A percentile compares a stretch with the other conserved stretches of the same genome.
Conservation (phyloP, 23 tunicate genomes). For the Styela clava region DNA sequence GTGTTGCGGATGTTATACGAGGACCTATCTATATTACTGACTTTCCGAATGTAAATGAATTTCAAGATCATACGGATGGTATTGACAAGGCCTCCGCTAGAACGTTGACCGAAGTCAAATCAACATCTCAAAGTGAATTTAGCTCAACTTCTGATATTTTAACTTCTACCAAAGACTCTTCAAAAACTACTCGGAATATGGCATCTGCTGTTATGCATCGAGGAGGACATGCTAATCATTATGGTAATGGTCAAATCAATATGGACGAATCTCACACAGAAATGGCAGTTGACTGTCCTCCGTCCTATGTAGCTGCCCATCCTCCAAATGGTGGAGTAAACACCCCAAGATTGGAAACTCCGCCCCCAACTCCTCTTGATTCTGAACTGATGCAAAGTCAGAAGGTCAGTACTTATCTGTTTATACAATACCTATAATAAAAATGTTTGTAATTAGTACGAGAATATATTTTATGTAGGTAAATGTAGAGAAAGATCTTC, state of each 20-base stretch:
- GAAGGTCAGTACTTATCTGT: background rate
- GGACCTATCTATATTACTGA: slow-evolving; percentile 36
- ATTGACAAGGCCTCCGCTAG: background rate
- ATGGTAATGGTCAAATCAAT: slow-evolving; percentile 50
- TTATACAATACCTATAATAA: background rate
- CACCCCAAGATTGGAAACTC: slow-evolving; percentile 61
- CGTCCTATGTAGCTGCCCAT: slow-evolving; percentile 55
- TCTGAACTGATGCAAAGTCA: slow-evolving; percentile 5
- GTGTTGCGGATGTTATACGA: slow-evolving; percentile 17
- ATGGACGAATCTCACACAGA: slow-evolving; percentile 74
- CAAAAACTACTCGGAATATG: slow-evolving; percentile 15
- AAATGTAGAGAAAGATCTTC: slow-evolving; percentile 23
- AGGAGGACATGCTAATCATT: slow-evolving; percentile 30
- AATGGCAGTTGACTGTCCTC: slow-evolving; percentile 95
- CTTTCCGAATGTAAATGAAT: slow-evolving; percentile 7
- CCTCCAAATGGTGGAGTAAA: slow-evolving; percentile 59
- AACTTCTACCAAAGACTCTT: background rate
- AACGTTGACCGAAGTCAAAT: background rate
- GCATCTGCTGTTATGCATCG: slow-evolving; percentile 66
- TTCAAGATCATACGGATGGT: background rate
- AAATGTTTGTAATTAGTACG: background rate
- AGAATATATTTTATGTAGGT: background rate
- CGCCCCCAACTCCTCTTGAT: slow-evolving; percentile 88
- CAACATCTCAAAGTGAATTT: background rate
- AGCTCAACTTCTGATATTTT: background rate